These are phyloP conservation scores for Melanotaenia boesemani DNA, from an alignment of 2,797 vertebrate species.

Conservation along the genomic window DNA sequence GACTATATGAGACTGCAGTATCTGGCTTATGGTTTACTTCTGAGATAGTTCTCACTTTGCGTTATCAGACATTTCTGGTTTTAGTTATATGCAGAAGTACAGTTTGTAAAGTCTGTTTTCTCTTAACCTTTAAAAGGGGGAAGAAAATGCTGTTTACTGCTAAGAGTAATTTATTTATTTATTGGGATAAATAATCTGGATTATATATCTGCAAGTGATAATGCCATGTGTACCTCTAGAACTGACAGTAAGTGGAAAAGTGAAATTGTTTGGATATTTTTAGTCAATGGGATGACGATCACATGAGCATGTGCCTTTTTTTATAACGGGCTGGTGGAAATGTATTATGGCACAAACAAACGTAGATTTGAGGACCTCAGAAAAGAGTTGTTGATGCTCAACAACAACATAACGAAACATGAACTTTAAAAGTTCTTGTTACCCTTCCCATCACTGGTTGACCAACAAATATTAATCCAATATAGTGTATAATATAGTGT, in stretches of 20 bases:
- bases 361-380: not conserved
- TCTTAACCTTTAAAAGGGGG: not conserved
- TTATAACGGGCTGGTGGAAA: not conserved
- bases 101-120: not conserved
- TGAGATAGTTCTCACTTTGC: conserved; percentile 2
- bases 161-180: not conserved
- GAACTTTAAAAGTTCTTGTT: too few relatives aligned
- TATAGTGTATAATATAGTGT: too few relatives aligned
- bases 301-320: not conserved
- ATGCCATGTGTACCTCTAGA: not conserved
- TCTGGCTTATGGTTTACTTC: not conserved
- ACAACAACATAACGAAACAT: too few relatives aligned
- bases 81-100: not conserved
- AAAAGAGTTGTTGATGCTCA: not conserved
- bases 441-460: not conserved
- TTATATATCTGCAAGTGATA: not conserved
- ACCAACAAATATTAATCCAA: not conserved
- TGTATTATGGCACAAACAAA: not conserved
- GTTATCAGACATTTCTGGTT: not conserved
- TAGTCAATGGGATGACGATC: not conserved
- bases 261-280: not conserved
- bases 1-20: not conserved
- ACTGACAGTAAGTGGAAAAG: not conserved
- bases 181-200: not conserved
- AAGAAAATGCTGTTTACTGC: not conserved